These are phyloP conservation scores for Halcyon senegalensis DNA, from an alignment of 2,113 vertebrate genomes.

Conservation along the genomic window DNA sequence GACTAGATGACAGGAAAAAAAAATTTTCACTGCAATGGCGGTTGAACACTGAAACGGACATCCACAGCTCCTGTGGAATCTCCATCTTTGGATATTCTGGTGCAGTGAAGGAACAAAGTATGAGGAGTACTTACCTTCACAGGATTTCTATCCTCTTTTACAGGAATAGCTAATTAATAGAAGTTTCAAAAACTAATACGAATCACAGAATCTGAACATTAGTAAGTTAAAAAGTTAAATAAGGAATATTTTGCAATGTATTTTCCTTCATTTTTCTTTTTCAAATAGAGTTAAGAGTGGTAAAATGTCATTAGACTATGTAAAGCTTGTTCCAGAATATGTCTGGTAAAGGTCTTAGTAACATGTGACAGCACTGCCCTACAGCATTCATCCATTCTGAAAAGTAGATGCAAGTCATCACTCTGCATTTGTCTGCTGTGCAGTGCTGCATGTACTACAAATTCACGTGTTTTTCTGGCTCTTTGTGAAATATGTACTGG, in stretches of 20 bases:
- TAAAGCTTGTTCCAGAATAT: background rate
- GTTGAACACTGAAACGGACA: background rate
- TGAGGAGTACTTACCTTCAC: background rate
- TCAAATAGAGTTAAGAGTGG: background rate
- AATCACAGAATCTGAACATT: background rate
- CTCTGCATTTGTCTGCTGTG: background rate
- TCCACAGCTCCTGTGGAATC: background rate
- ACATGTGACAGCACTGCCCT: background rate
- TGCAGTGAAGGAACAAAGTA: background rate
- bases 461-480: background rate
- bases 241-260: background rate
- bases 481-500: background rate
- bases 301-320: background rate
- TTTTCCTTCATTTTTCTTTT: background rate
- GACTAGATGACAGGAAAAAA: rapidly evolving
- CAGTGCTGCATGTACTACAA: background rate
- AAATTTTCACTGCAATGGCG: rapidly evolving
- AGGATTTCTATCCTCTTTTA: background rate
- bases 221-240: background rate
- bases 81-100: background rate
- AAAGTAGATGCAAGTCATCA: conserved; percentile 11
- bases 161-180: background rate
- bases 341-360: background rate
- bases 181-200: background rate
- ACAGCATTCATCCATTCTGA: background rate